phyloP scores from a whole-genome alignment of 2,113 vertebrate genomes.

The Brachirus orientalis region DNA sequence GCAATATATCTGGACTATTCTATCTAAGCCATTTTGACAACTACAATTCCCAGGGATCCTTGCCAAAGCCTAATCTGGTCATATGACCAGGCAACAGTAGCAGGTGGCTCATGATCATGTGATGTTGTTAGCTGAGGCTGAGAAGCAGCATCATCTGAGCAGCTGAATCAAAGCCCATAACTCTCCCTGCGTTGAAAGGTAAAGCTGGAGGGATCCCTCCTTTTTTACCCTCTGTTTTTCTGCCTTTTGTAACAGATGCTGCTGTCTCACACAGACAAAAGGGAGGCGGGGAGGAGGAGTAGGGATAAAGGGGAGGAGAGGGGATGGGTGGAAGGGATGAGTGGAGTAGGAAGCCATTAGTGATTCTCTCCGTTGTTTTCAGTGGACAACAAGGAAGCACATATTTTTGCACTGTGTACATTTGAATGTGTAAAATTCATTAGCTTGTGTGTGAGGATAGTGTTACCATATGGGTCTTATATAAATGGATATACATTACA shows the following conservation, averaged over 20 bases:
- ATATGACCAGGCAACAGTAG: constrained; percentile 72
- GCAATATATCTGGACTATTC: background rate
- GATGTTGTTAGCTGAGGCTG: constrained; percentile 74
- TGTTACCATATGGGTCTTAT: constrained; percentile 3
- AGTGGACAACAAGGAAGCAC: constrained; percentile 46
- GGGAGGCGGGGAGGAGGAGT: background rate
- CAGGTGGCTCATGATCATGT: constrained; percentile 79
- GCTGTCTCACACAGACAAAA: constrained; percentile 11
- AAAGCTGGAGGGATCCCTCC: constrained; percentile 66
- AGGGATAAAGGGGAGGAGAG: background rate
- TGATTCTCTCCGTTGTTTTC: constrained; percentile 51
- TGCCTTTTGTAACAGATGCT: constrained; percentile 32
- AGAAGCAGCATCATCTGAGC: constrained; percentile 70
- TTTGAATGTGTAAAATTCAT: background rate
- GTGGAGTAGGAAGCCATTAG: constrained; percentile 69
- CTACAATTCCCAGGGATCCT: constrained; percentile 78
- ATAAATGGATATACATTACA: background rate
- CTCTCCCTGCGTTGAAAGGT: constrained; percentile 71
- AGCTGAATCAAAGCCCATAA: constrained; percentile 72
- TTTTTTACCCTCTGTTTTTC: constrained; percentile 44
- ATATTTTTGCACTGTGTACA: constrained; percentile 40
- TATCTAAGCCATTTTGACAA: constrained; percentile 1
- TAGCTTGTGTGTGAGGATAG: background rate
- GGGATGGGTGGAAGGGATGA: constrained; percentile 7
- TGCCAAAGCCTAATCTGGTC: constrained; percentile 46